Base-by-base conservation (phyloP, 1,140 invertebrate species). In the Drosophila biarmipes region DNA sequence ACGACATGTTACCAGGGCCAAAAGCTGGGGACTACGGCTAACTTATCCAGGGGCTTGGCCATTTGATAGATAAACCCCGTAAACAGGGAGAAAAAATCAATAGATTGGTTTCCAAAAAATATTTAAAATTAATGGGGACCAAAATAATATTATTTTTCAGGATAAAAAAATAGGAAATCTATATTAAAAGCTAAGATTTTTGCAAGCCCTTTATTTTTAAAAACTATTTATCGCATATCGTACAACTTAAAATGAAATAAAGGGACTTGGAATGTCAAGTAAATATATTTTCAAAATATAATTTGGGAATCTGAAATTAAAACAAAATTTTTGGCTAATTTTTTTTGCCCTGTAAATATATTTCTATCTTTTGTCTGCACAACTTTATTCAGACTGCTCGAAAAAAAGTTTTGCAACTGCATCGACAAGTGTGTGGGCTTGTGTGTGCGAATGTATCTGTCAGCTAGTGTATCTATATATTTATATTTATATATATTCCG, bases 1-100 rank as follows among this genome's bases (percentile, higher is more conserved):
- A 77, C 78, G 78, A 82, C 82, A 86, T 86, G 82, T 89, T 78
- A 86, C 58, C 72, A 59, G 61, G 27, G 42, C 35, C 35, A 17
- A 29, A 35, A 56, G 42, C 15, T 42, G 45, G 43, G 27, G 43
- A 34, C 17, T 17, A 14, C 6, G 19, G 29, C 17, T 12, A 46
- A 8, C n/a, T 40, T 31, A 49, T 31, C 63, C 19, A 17, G 35
- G 63, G 63, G 63, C 62, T 67, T 67, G 63, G 63, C 59, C 59
- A 51, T 15, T 17, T 35, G 62, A 66, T 58, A 57, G 21, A 55
- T 49, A 58, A 61, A 38, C 10, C 51, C 15, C 38, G 35, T 24
- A 38, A 21, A 11, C 35, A 62, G 10, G 14, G 51, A 34, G 48
- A 51, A 51, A 51, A 51, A 14, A 4, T 19, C 17, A 7, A 2